Conservation (phyloP, 2,888 invertebrate species). For the Acleris literana region DNA sequence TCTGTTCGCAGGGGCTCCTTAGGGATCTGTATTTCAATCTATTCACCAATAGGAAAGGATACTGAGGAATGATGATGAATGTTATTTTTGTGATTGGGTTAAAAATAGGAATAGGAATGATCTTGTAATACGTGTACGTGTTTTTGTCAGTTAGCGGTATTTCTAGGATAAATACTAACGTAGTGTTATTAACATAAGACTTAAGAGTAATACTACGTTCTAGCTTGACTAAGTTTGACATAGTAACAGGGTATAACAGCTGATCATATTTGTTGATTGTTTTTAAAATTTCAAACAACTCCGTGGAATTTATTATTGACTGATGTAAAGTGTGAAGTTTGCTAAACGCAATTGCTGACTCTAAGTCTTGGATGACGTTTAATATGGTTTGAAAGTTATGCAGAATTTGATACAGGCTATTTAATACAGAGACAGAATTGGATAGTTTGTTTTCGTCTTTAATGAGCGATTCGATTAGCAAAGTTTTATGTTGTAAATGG, state of each 20-base stretch:
- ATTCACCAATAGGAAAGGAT: conserved; percentile 27
- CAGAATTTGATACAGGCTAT: conserved; percentile 27
- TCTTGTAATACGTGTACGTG: conserved; percentile 18
- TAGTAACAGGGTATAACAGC: conserved; percentile 15
- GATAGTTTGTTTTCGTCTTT: too few relatives aligned
- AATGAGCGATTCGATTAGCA: too few relatives aligned
- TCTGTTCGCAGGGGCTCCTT: conserved; percentile 24
- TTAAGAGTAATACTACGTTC: conserved; percentile 33
- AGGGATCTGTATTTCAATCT: conserved; percentile 32
- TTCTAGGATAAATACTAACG: conserved; percentile 17
- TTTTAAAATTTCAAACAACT: conserved; percentile 21
- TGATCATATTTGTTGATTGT: conserved; percentile 24
- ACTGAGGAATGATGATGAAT: conserved; percentile 4
- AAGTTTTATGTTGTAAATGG: neutral
- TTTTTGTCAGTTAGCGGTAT: conserved; percentile 5
- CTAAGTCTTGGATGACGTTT: conserved; percentile 28
- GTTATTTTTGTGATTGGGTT: neutral
- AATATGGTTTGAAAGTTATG: conserved; percentile 37
- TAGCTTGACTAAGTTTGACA: conserved; percentile 30
- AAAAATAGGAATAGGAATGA: conserved; percentile 11
- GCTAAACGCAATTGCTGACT: conserved; percentile 38
- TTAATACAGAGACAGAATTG: neutral
- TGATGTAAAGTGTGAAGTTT: conserved; percentile 32
- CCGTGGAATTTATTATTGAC: conserved; percentile 35
- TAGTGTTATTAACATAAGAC: conserved; percentile 18